Evolutionary conservation across 2,797 vertebrate genomes (phyloP).

Genomic region (Melanotaenia trifasciata): DNA sequence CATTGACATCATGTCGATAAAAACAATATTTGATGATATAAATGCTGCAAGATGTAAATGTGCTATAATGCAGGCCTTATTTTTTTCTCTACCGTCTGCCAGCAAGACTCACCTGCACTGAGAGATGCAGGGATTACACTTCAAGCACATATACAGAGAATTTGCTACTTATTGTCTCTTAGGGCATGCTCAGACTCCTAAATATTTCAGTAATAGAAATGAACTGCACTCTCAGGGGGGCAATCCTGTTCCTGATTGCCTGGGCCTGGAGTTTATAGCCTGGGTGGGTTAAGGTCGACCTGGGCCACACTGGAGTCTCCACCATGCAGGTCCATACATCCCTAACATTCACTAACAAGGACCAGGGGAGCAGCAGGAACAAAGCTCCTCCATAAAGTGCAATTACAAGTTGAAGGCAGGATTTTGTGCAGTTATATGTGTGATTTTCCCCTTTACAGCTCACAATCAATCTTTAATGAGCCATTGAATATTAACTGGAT

Average conservation of each 20-base stretch:
- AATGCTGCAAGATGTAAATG: background rate
- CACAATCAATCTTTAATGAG: slow-evolving; percentile 87
- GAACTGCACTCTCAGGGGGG: slow-evolving; percentile 80
- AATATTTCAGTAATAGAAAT: slow-evolving; percentile 87
- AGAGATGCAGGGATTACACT: slow-evolving; percentile 54
- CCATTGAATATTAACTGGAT: slow-evolving; percentile 87
- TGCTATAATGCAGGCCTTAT: background rate
- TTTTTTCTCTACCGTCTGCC: slow-evolving; percentile 26
- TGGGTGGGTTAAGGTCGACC: slow-evolving; percentile 37
- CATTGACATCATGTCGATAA: background rate
- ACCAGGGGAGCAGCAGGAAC: slow-evolving; percentile 71
- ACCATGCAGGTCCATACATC: slow-evolving; percentile 46
- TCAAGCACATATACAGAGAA: slow-evolving; percentile 46
- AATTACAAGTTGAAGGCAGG: slow-evolving; percentile 80
- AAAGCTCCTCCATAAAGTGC: slow-evolving; percentile 75
- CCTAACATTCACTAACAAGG: slow-evolving; percentile 68
- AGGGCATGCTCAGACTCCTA: slow-evolving; percentile 74
- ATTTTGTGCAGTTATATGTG: slow-evolving; percentile 75
- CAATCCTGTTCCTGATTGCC: slow-evolving; percentile 78
- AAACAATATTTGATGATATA: background rate
- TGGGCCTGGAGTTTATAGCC: slow-evolving; percentile 71
- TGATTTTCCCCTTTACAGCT: slow-evolving; percentile 77
- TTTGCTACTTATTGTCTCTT: slow-evolving; percentile 66
- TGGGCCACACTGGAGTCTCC: slow-evolving; percentile 49
- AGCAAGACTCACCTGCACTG: slow-evolving; percentile 26